A percentile compares a stretch with the other conserved stretches of the same genome.
These are phyloP conservation scores for Bergia sp. DNA, from an alignment of 92 coral and sea anemone species.

Conservation along the genomic window DNA sequence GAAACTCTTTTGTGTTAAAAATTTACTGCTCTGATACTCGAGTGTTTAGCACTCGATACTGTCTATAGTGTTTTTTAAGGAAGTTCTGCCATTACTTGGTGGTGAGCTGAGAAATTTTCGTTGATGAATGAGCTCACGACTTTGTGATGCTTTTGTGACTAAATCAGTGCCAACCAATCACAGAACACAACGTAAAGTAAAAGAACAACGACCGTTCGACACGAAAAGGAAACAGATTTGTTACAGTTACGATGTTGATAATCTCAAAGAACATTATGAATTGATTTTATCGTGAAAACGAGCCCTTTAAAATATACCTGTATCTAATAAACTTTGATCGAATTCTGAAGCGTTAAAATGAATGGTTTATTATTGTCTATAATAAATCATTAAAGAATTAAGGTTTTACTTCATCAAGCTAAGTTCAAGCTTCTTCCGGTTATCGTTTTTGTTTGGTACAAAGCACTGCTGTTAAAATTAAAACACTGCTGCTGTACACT, in stretches of 20 bases:
- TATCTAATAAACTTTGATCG: neutral
- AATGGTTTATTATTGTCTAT: neutral
- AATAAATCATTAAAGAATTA: neutral
- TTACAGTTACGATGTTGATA: neutral
- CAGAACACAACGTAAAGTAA: constrained; percentile 57
- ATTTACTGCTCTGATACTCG: neutral
- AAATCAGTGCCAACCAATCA: constrained; percentile 55
- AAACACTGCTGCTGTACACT: neutral
- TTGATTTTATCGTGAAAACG: neutral
- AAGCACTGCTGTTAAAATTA: neutral
- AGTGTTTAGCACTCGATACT: neutral
- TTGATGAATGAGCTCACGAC: neutral
- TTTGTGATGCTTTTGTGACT: constrained; percentile 21
- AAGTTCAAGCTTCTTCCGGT: too few species aligned
- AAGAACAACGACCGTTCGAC: constrained; percentile 21
- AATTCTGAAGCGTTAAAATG: neutral
- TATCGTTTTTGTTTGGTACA: too few species aligned
- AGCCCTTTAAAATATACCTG: neutral
- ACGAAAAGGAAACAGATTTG: neutral
- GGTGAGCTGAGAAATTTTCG: neutral
- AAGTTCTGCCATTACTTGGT: too few species aligned
- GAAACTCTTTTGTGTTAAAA: neutral
- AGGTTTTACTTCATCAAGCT: neutral
- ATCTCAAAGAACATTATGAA: neutral
- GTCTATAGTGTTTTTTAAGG: neutral